A percentile compares a stretch with the other conserved stretches of the same genome.
These are phyloP conservation scores for Apamea epomidion DNA, from an alignment of 2,888 invertebrate species.

Conservation along the genomic window DNA sequence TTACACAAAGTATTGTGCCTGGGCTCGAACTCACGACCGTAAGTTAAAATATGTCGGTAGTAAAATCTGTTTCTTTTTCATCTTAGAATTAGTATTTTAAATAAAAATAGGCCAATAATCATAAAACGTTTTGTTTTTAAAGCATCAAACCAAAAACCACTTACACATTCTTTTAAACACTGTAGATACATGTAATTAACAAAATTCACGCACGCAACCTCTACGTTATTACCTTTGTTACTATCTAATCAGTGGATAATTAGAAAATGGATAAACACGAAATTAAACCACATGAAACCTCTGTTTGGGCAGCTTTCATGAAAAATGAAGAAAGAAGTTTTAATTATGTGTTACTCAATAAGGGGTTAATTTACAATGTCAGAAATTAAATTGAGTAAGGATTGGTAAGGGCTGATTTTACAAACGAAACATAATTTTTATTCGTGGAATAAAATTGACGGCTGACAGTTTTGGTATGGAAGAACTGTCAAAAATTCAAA, in stretches of 20 bases:
- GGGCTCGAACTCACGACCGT: too few relatives aligned
- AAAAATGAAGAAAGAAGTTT: conserved; percentile 12
- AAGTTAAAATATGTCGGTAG: neutral
- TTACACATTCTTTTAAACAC: neutral
- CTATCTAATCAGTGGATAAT: conserved; percentile 25
- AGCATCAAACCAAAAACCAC: neutral
- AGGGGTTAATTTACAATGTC: conserved; percentile 6
- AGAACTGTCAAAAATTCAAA: too few relatives aligned
- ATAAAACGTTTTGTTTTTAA: neutral
- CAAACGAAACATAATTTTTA: too few relatives aligned
- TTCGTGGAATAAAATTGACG: too few relatives aligned
- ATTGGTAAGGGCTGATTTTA: neutral
- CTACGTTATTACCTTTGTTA: neutral
- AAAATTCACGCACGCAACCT: conserved; percentile 19
- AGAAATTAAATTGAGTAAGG: neutral
- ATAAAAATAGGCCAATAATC: neutral
- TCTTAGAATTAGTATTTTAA: neutral
- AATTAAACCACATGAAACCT: conserved; percentile 21
- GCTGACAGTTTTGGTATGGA: too few relatives aligned
- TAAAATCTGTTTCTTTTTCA: neutral
- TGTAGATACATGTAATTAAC: conserved; percentile 31
- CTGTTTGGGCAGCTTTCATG: conserved; percentile 18
- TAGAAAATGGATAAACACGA: conserved; percentile 23
- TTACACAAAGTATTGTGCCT: too few relatives aligned
- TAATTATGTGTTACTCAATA: conserved; percentile 33